Base-by-base conservation (phyloP, 2,113 vertebrate genomes). In the Motacilla alba region DNA sequence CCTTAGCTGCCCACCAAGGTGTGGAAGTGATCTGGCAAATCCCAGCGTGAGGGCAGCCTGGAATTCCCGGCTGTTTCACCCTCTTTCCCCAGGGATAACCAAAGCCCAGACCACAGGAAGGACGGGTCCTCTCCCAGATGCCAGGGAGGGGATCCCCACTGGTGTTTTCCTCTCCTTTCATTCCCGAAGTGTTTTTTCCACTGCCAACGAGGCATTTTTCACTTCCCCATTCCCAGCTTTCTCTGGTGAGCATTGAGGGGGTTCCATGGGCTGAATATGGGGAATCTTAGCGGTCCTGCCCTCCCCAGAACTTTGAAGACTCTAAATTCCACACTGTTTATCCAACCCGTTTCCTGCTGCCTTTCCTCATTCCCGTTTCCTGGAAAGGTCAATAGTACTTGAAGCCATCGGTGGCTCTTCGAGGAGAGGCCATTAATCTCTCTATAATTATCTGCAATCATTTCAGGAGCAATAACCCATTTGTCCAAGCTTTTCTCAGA, bases 391-490 rank as follows among this genome's bases (percentile, higher is more conserved):
- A 90, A 3, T 35, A 44, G 59, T 4, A 9, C 77, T 94, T 5
- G 58, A 27, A 79, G 94, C 49, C 0, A 3, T 14, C 17, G 26
- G 66, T 91, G 63, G 70, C 75, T 88, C 59, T 62, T 59, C 1
- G 28, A 66, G 87, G 83, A 28, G 55, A 70, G 81, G 67, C 47
- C 46, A 41, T 95, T 91, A 90, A 91, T 96, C 93, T 86, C 74
- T 10, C 35, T 15, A 2, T 63, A 83, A 91, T 93, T 93, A 87
- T 58, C 84, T 73, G 31, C 28, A 76, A 1, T 82, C 43, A 28
- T 82, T 92, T 50, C 58, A 92, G 73, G 87, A 92, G 94, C 93
- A 93, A 95, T 91, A 94, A 94, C 87, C 79, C 60, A 0, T 33
- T 46, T 87, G 53, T 78, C 73, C 89, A 52, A 75, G 60, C 74